phyloP scores from a whole-genome alignment of 1,140 invertebrate genomes.

The Drosophila baimaii region DNA sequence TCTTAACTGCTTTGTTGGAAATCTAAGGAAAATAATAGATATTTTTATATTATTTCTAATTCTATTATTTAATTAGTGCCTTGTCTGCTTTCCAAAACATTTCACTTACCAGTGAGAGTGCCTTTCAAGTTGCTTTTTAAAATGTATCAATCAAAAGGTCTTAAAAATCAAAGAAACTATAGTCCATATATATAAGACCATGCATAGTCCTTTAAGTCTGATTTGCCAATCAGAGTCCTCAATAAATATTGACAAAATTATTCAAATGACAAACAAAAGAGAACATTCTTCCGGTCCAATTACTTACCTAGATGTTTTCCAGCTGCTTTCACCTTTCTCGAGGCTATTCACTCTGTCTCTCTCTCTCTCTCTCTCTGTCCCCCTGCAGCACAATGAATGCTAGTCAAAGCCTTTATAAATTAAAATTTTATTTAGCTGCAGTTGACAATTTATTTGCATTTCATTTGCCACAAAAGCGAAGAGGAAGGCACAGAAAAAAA shows the following conservation, averaged over 20 bases:
- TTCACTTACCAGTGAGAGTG: too few species aligned
- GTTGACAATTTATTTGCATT: slow-evolving; percentile 82
- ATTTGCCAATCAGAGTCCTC: slow-evolving; percentile 3
- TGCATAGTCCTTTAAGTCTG: too few species aligned
- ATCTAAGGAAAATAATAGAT: too few species aligned
- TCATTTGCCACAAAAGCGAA: slow-evolving; percentile 73
- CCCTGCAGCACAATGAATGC: slow-evolving; percentile 22
- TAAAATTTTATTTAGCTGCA: slow-evolving; percentile 82
- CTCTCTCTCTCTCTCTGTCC: not conserved
- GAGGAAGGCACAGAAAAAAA: slow-evolving; percentile 3
- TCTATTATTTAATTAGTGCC: too few species aligned
- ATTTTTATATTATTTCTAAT: too few species aligned
- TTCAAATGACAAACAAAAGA: not conserved
- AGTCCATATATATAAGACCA: too few species aligned
- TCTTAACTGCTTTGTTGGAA: too few species aligned
- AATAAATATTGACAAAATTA: slow-evolving; percentile 22
- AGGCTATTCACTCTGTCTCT: not conserved
- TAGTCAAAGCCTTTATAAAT: slow-evolving; percentile 72
- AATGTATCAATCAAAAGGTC: not conserved
- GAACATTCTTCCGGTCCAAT: slow-evolving; percentile 10
- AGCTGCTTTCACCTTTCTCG: slow-evolving; percentile 17
- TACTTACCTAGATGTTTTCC: slow-evolving; percentile 20
- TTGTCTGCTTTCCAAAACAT: too few species aligned
- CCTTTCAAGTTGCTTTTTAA: too few species aligned
- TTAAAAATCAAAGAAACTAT: not conserved